Base-by-base conservation (phyloP, 2,888 invertebrate genomes). In the Drosophila cracens region DNA sequence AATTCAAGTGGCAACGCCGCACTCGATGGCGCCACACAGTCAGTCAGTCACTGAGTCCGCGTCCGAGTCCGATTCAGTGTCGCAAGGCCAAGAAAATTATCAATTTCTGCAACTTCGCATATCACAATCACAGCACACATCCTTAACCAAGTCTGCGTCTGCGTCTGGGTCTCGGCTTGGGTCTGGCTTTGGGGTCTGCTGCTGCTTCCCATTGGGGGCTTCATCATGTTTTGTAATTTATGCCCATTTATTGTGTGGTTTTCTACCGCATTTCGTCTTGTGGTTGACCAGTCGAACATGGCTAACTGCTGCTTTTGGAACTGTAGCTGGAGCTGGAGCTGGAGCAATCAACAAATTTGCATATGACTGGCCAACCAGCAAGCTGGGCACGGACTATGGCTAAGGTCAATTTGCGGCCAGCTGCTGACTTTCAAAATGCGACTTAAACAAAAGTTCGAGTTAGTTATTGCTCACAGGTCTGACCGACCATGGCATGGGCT, bases 231-330 rank as follows among this genome's bases (percentile, higher is more conserved):
- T 82, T 80, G 85, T 86, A 86, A 88, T 86, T 86, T 86, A 86
- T 86, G 85, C 89, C 89, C 85, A 86, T 86, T 86, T 85, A 85
- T 85, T 85, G 85, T 85, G 85, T 76, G 85, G 85, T 86, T 86
- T 83, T 72, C 85, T 85, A 83, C 84, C 83, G 83, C 83, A 82
- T 87, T 85, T 81, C 81, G 69, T 77, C 77, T 86, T 86, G 87
- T 87, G 84, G 84, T 84, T 84, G 79, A 70, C 75, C 76, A 67
- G 78, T 79, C 70, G 66, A 73, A 80, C 76, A 80, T 79, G 63
- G 60, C 71, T 71, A 56, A 59, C 48, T 61, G 54, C 49, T 43
- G 31, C 61, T 62, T 49, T 60, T 61, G 65, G n/a, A 61, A 52
- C 51, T 69, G 46, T 34, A 58, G 56, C 56, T 34, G 33, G 10